Evolutionary conservation across 2,797 vertebrate genomes (phyloP).

Genomic region (Otolemur crassicaudatus): DNA sequence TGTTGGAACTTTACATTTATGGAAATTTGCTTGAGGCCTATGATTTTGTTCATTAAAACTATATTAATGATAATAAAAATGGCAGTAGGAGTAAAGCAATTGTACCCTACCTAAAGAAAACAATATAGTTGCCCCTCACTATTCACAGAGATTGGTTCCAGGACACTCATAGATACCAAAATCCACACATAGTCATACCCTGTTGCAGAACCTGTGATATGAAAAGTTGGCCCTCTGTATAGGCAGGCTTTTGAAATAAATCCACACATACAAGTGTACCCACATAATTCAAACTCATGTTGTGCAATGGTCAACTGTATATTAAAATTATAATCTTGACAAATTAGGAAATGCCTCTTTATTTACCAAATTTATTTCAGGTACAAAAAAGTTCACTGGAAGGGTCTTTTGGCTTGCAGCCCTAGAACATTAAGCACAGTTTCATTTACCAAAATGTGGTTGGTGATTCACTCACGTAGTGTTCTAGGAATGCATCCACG

Average conservation of each 20-base stretch:
- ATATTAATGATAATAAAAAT: not conserved
- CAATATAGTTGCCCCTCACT: not conserved
- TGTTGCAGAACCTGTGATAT: not conserved
- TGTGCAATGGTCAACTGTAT: not conserved
- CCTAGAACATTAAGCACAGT: not conserved
- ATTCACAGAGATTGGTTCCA: not conserved
- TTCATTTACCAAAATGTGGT: slow-evolving; percentile 2
- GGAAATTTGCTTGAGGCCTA: not conserved
- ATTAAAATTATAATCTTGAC: not conserved
- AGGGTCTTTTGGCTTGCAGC: not conserved
- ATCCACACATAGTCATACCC: not conserved
- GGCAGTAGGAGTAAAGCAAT: not conserved
- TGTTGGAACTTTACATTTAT: not conserved
- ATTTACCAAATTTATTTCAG: not conserved
- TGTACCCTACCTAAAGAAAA: not conserved
- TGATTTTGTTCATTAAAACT: not conserved
- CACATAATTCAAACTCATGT: not conserved
- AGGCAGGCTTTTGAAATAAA: not conserved
- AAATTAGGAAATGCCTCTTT: not conserved
- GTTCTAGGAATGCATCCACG: not conserved
- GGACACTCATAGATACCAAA: not conserved
- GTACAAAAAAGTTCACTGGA: not conserved
- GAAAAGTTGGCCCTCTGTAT: not conserved
- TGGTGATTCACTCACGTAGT: not conserved
- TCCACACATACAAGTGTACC: not conserved